Evolutionary conservation across 2,797 vertebrate genomes (phyloP), one percentile per base, ranked within the genome.

Genomic region (Todus mexicanus): DNA sequence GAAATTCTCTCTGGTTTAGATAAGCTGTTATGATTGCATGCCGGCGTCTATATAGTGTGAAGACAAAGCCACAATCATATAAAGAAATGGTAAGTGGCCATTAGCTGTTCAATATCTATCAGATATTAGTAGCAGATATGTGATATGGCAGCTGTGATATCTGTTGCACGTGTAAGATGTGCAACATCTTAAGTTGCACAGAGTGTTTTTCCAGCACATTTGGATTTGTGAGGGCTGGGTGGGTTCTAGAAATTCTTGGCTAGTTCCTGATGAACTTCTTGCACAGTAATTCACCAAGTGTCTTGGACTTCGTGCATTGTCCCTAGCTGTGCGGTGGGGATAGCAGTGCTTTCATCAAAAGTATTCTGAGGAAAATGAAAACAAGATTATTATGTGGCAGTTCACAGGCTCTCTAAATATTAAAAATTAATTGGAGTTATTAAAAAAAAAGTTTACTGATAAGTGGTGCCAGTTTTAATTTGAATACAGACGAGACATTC

Each of bases 371-470:
- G 15, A 56, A 64, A 71, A 66, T 42, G 1, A 10, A 18, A 14
- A n/a, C 10, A 25, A 21, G 1, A 37, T 29, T 4, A 23, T 43
- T 45, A 10, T 23, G 4, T 33, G 11, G 42, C 2, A 3, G 11
- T 43, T 54, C 73, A 10, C 47, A 56, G 68, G 31, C 21, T 80
- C 25, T 71, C 18, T 66, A 57, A 74, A 43, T 56, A 59, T 26
- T 43, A 59, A 79, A 66, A 21, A 9, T 33, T 3, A 90, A 33
- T 38, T 42, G 25, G 72, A 73, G 16, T 21, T 61, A 61, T 26
- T 72, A 9, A 10, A 4, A 60, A 33, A 11, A 15, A 1, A 15
- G 7, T 63, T 79, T 79, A 40, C 38, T 82, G 16, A 7, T 59
- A 73, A 70, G 53, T 31, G 3, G 2, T 70, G n/a, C 15, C 12